phyloP scores from a whole-genome alignment of 1,140 invertebrate genomes.

The Halesus radiatus region DNA sequence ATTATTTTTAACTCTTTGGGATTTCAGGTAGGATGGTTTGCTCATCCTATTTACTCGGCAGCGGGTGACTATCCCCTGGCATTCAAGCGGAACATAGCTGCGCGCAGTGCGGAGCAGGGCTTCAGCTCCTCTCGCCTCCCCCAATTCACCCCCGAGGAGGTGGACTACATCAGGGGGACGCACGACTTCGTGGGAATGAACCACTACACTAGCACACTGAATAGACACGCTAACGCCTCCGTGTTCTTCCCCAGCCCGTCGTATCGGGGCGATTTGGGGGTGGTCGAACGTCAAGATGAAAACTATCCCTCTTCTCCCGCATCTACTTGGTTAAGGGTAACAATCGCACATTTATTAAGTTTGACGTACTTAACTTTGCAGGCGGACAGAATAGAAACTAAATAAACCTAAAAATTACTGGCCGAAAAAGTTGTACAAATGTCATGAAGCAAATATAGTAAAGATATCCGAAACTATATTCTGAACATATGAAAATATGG shows the following conservation, averaged over 20 bases:
- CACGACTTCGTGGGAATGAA: constrained; percentile 74
- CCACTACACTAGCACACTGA: constrained; percentile 63
- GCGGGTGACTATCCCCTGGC: constrained; percentile 64
- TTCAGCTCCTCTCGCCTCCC: constrained; percentile 65
- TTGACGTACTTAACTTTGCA: too few species aligned
- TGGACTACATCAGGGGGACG: constrained; percentile 71
- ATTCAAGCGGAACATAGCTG: constrained; percentile 62
- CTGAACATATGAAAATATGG: too few species aligned
- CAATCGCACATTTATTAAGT: too few species aligned
- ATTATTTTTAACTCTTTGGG: constrained; percentile 44
- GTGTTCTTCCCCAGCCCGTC: background rate
- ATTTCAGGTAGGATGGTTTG: constrained; percentile 68
- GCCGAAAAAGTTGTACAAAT: too few species aligned
- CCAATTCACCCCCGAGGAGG: constrained; percentile 62
- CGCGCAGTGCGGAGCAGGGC: constrained; percentile 66
- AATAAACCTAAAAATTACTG: too few species aligned
- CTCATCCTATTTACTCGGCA: constrained; percentile 71
- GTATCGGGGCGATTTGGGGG: background rate
- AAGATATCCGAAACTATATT: too few species aligned
- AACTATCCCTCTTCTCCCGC: background rate
- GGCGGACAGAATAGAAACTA: too few species aligned
- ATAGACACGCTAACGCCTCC: background rate
- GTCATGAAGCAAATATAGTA: too few species aligned
- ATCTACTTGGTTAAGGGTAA: background rate
- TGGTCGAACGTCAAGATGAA: background rate